Percentiles rank a stretch among this genome's conserved stretches.
Evolutionary conservation across 2,888 invertebrate genomes (phyloP).

Genomic region (Synanthedon andrenaeformis): DNA sequence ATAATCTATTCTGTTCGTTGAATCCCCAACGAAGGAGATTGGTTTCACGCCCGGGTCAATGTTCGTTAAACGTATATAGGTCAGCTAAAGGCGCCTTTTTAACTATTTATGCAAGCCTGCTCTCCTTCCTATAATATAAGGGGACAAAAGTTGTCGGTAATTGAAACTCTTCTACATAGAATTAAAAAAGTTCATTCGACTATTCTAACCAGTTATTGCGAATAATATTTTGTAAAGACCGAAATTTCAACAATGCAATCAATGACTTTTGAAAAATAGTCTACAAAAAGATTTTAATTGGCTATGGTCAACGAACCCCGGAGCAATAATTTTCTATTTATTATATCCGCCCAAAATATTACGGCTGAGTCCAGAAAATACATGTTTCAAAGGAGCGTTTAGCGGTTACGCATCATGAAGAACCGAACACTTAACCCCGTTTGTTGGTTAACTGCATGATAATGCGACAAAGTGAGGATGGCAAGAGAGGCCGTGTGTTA

Average conservation of each 20-base stretch:
- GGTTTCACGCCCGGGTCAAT: constrained; percentile 38
- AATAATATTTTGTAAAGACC: too few relatives aligned
- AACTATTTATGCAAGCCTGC: constrained; percentile 55
- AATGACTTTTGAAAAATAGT: too few relatives aligned
- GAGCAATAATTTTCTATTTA: background rate
- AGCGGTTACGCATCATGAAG: constrained; percentile 35
- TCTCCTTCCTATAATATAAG: constrained; percentile 1
- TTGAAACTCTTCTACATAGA: too few relatives aligned
- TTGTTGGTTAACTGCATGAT: constrained; percentile 60
- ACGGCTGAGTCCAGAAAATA: background rate
- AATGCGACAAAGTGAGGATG: constrained; percentile 23
- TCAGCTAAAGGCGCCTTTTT: constrained; percentile 53
- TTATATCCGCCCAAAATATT: background rate
- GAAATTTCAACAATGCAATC: too few relatives aligned
- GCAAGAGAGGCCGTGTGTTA: constrained; percentile 7
- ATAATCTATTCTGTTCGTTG: constrained; percentile 16
- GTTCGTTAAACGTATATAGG: constrained; percentile 58
- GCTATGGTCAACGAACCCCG: background rate
- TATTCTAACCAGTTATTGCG: too few relatives aligned
- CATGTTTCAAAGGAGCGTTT: background rate
- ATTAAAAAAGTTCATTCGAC: too few relatives aligned
- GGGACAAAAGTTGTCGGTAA: too few relatives aligned
- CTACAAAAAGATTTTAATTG: background rate
- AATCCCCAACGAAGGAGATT: constrained; percentile 23
- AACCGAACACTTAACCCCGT: constrained; percentile 51